Base-by-base conservation (phyloP, 2,113 vertebrate species). In the Colaptes auratus region DNA sequence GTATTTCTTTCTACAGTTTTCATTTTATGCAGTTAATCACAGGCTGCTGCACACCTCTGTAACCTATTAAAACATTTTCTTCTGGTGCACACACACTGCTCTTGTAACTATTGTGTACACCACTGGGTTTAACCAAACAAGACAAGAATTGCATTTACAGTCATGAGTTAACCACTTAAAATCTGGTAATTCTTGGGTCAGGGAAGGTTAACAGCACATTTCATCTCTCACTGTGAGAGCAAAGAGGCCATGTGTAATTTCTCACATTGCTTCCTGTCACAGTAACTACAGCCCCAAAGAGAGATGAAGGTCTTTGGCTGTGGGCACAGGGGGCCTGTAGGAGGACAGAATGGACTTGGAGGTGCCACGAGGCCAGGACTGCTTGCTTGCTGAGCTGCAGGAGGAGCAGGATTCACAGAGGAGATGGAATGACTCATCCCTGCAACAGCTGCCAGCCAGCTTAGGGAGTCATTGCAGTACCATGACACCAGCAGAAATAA, bases 241-340 rank as follows among this genome's bases (percentile, higher is more conserved):
- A 1, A 42, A 23, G 42, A 18, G 48, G 24, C 27, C 42, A 12
- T 0, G 0, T 3, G 9, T 10, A 5, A 52, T 28, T 74, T 35
- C 39, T 74, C 35, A 2, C 10, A 0, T 12, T 9, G 7, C 67
- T 77, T 67, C 61, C 50, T 28, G 33, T 24, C 15, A 11, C 2
- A 1, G 24, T 0, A 10, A 31, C 48, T 8, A 10, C 27, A 31
- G 50, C 25, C 20, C 12, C 21, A 0, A 21, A 23, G 39, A 0
- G 46, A 35, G 39, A 50, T 2, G 15, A 14, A 30, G 46, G 71
- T 28, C 21, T 9, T 16, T 28, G 39, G 39, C 50, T 23, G 46
- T 2, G 14, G 33, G 12, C 35, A 14, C 5, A 0, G 25, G 4
- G 31, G 15, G 10, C 25, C 15, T 33, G 67, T 16, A 17, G 16